A percentile compares a stretch with the other conserved stretches of the same genome.
phyloP scores from a whole-genome alignment of 2,888 invertebrate species.

The Caenorhabditis angaria region DNA sequence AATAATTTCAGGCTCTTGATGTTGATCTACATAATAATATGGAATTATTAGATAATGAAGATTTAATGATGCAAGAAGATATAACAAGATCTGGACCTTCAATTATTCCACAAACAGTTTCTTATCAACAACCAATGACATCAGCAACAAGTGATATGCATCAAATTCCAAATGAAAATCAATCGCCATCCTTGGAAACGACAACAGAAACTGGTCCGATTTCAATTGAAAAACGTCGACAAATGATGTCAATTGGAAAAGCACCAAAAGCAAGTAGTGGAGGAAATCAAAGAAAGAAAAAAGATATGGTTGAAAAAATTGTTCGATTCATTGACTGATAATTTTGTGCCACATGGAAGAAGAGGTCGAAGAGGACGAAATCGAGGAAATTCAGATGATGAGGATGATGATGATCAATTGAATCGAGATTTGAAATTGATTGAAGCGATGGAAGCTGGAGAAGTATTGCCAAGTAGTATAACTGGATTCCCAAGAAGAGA shows the following conservation, averaged over 20 bases:
- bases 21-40: conserved; percentile 48
- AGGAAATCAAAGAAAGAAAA: conserved; percentile 50
- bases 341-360: conserved; percentile 62
- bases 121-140: background rate
- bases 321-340: conserved; percentile 69
- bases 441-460: conserved; percentile 43
- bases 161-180: too few relatives aligned
- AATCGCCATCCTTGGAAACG: background rate
- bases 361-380: conserved; percentile 47
- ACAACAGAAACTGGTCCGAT: conserved; percentile 15
- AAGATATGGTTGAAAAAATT: conserved; percentile 67
- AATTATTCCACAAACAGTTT: conserved; percentile 3
- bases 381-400: conserved; percentile 30
- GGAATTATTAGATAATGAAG: conserved; percentile 40
- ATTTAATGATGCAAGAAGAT: conserved; percentile 45
- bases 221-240: conserved; percentile 50
- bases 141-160: conserved; percentile 2
- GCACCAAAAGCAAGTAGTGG: conserved; percentile 63
- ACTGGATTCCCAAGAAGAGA: conserved; percentile 16
- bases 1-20: conserved; percentile 38
- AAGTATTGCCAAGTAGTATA: conserved; percentile 22
- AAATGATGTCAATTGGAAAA: conserved; percentile 69
- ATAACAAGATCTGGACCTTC: conserved; percentile 7
- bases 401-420: conserved; percentile 32
- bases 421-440: conserved; percentile 47